Base-by-base conservation (phyloP, 2,797 vertebrate genomes). In the Diglossa cyanea region DNA sequence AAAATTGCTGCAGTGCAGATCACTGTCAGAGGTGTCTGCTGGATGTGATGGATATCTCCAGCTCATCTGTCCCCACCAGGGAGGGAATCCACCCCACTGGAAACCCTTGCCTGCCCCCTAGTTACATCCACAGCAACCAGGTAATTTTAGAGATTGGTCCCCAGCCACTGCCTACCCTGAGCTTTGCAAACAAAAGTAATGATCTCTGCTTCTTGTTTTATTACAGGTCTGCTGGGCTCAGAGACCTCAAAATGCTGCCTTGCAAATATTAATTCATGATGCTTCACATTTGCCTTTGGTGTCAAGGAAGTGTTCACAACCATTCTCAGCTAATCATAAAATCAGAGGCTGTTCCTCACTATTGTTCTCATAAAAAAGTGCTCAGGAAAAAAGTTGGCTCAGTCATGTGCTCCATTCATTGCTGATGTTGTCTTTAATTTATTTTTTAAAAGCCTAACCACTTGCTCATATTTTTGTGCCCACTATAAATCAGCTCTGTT, bases 241-340 rank as follows among this genome's bases (percentile, higher is more conserved):
- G 92, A 96, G 89, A 71, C 73, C 86, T 93, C 84, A 83, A 85
- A 94, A 86, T 93, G 79, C 87, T 8, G n/a, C 90, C 95, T 93
- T 93, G 88, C 78, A 91, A 86, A 93, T 93, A 93, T 93, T 94
- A 94, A 97, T 96, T 92, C 91, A 65, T 11, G 58, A 68, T 61
- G 88, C 72, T 80, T 87, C 75, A 23, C 7, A 0, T 87, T 76
- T 71, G 62, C 74, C 50, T 79, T 75, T 74, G 72, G 86, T 91
- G 75, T 93, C 81, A 91, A 54, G 89, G 87, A 88, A 93, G 84
- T 7, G 2, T 85, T 92, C 0, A 0, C 78, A 74, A 48, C 31
- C 23, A 7, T 89, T 92, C 84, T 72, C 86, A 93, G 82, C 44
- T 94, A 78, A 94, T 94, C 82, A 75, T 51, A 86, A 90, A 91